Evolutionary conservation across 2,888 invertebrate genomes (phyloP), one percentile per base, ranked within the genome.

Genomic region (Petrolisthes manimaculis): DNA sequence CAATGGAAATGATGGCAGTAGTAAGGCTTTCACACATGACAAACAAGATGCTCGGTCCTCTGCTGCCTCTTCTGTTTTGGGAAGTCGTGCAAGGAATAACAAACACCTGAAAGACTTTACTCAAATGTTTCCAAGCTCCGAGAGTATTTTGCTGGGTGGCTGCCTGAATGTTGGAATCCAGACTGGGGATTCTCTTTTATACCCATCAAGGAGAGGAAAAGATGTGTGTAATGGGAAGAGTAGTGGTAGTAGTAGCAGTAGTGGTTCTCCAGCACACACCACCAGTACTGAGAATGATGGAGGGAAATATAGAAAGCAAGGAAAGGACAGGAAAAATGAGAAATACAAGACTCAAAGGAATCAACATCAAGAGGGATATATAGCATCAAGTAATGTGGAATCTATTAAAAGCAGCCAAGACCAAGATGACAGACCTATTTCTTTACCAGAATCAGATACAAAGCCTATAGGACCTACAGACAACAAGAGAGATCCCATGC

Each of bases 121-220:
- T 8, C 89, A 90, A 71, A 87, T 89, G 86, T 90, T 87, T 80
- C 89, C 89, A 5, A 90, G 89, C 67, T 85, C 51, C 24, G 84
- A 84, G 56, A 80, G 69, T 75, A 51, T 87, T 21, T 71, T 71
- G 8, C 1, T 14, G 14, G 74, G 54, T 5, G 74, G 78, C 14
- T n/a, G n/a, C 51, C 67, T 71, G 21, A 84, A 84, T 75, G 80
- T 90, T 37, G 87, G 87, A n/a, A 75, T 89, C 18, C 90, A 90
- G 75, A 90, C 90, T 51, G 83, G 90, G 9, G 74, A 82, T n/a
- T 90, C 90, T 51, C 67, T 90, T 12, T 56, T 89, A 77, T 78
- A 69, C 24, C 21, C 37, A 37, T 53, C 21, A 21, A 77, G 67
- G 51, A 85, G 81, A 24, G n/a, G 24, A 51, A 77, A 37, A 21